A percentile compares a stretch with the other conserved stretches of the same genome.
Conservation (phyloP, 2,113 vertebrate species). For the Poeciliopsis retropinna region DNA sequence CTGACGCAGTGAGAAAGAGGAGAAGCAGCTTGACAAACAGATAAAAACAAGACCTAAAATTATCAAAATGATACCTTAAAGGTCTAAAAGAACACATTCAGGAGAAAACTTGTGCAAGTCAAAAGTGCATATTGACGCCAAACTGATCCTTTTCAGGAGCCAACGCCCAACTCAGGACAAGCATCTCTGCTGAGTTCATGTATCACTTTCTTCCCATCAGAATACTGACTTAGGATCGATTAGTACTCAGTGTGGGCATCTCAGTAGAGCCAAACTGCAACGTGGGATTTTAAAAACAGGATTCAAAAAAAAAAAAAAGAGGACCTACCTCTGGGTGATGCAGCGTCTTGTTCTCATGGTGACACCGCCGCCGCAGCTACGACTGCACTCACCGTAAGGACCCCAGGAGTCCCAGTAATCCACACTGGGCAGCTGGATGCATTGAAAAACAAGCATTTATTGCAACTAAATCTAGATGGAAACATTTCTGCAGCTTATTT, state of each 20-base stretch:
- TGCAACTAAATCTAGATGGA: too few relatives aligned
- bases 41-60: not conserved
- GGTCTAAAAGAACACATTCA: not conserved
- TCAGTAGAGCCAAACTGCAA: not conserved
- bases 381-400: conserved; percentile 88
- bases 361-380: conserved; percentile 90
- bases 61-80: not conserved
- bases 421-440: conserved; percentile 57
- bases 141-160: conserved; percentile 24
- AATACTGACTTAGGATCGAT: not conserved
- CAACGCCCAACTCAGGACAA: conserved; percentile 40
- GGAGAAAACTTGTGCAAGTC: not conserved
- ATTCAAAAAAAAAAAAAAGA: not conserved
- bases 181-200: conserved; percentile 42
- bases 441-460: not conserved
- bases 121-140: not conserved
- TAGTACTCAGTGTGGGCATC: not conserved
- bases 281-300: not conserved
- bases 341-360: conserved; percentile 85
- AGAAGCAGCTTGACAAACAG: not conserved
- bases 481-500: too few relatives aligned
- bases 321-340: conserved; percentile 84
- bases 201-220: not conserved
- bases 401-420: conserved; percentile 90
- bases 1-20: not conserved